Base-by-base conservation (phyloP, 1,140 invertebrate species). In the Tetragnatha versicolor region DNA sequence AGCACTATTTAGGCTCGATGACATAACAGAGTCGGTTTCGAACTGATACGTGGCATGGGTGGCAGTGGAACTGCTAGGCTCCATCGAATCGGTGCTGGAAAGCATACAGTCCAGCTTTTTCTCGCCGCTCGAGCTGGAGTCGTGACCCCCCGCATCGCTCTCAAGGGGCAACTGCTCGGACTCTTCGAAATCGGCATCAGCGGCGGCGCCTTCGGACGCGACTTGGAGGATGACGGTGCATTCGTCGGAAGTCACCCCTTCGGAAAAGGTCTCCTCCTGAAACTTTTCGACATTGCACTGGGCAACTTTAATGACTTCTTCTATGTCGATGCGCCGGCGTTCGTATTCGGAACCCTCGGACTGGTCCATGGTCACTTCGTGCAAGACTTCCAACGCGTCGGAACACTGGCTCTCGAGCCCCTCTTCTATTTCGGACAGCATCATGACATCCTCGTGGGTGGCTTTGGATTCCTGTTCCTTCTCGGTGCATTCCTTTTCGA, bases 401-500 rank as follows among this genome's bases (percentile, higher is more conserved):
- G 89, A 90, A 20, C 88, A 86, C 83, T 90, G 87, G 82, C 88
- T 90, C 84, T 91, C 90, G 82, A 90, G 89, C 4, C 89, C 89
- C 85, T 91, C 90, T 82, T 91, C 90, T 72, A 91, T 91, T 85
- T 92, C 91, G 29, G 90, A 90, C 4, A 96, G 86, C 45, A 95
- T 84, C 61, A 92, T 91, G 81, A 95, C 94, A 72, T 86, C 85
- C 85, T 96, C 94, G 84, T 94, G 91, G 83, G 93, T 92, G 0
- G 92, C 94, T 63, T 58, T 75, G n/a, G 29, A 60, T 22, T 22
- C 29, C 9, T 25, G 88, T 79, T 93, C 91, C 0, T 91, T 92
- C 84, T 94, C 92, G 51, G 92, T 89, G 83, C 95, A 94, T 0
- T 93, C 91, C 82, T 90, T 90, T 86, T 98, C 96, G 5, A 98